phyloP scores from a whole-genome alignment of 2,888 invertebrate genomes.

The Leptinotarsa haldemani region DNA sequence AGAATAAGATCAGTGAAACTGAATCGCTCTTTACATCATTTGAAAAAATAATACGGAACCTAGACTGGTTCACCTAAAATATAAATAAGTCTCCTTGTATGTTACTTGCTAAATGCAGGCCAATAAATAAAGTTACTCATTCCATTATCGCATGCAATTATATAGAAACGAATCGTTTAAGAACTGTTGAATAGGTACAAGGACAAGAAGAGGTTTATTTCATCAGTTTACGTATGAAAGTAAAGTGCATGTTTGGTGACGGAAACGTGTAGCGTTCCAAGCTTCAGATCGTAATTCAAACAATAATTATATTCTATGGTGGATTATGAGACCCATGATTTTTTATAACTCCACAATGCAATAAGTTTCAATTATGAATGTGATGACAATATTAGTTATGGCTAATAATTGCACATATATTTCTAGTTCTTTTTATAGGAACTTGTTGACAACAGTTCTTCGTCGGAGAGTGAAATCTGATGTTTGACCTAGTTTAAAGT shows the following conservation, averaged over 20 bases:
- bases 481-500: too few relatives aligned
- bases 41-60: too few relatives aligned
- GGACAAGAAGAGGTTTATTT: slow-evolving; percentile 9
- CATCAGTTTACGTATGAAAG: slow-evolving; percentile 13
- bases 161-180: slow-evolving; percentile 13
- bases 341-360: too few relatives aligned
- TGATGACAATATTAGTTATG: too few relatives aligned
- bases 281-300: not conserved
- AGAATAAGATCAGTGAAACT: too few relatives aligned
- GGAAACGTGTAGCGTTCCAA: not conserved
- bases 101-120: not conserved
- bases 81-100: slow-evolving; percentile 9
- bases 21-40: too few relatives aligned
- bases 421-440: not conserved
- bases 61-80: too few relatives aligned
- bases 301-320: not conserved
- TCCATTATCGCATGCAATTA: slow-evolving; percentile 10
- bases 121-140: not conserved
- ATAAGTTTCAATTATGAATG: too few relatives aligned
- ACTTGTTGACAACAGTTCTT: not conserved
- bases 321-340: not conserved
- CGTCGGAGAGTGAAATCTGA: too few relatives aligned
- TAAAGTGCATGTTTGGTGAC: slow-evolving; percentile 1
- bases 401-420: too few relatives aligned
- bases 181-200: slow-evolving; percentile 19